Evolutionary conservation across 2,113 vertebrate genomes (phyloP).

Genomic region (Tragelaphus strepsiceros): DNA sequence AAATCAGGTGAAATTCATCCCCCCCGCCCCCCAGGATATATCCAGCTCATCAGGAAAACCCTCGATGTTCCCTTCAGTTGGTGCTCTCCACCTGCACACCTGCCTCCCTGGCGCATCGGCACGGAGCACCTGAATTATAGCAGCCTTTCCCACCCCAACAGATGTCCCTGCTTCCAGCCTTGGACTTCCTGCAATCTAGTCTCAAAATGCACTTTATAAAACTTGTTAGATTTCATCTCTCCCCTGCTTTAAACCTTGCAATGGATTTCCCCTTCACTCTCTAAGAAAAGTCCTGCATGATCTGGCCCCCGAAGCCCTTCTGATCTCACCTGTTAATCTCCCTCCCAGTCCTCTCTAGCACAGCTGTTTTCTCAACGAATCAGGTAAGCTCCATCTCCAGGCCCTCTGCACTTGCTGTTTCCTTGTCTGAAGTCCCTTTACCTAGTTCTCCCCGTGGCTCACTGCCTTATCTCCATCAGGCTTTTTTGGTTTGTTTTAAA

Average conservation of each 20-base stretch:
- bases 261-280: neutral
- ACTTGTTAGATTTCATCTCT: neutral
- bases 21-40: neutral
- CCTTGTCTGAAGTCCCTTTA: neutral
- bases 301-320: neutral
- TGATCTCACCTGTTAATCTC: neutral
- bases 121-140: neutral
- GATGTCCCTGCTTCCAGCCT: neutral
- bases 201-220: neutral
- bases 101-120: neutral
- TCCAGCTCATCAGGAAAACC: no score
- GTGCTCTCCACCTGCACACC: neutral
- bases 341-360: neutral
- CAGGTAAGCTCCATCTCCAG: neutral
- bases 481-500: neutral
- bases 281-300: no score
- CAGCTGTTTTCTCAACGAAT: neutral
- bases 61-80: accelerated
- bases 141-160: no score
- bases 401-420: neutral
- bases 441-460: neutral
- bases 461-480: neutral
- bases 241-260: neutral
- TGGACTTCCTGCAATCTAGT: neutral
- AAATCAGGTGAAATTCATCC: neutral